Conservation (phyloP, 2,888 invertebrate genomes). For the Eudemis profundana region DNA sequence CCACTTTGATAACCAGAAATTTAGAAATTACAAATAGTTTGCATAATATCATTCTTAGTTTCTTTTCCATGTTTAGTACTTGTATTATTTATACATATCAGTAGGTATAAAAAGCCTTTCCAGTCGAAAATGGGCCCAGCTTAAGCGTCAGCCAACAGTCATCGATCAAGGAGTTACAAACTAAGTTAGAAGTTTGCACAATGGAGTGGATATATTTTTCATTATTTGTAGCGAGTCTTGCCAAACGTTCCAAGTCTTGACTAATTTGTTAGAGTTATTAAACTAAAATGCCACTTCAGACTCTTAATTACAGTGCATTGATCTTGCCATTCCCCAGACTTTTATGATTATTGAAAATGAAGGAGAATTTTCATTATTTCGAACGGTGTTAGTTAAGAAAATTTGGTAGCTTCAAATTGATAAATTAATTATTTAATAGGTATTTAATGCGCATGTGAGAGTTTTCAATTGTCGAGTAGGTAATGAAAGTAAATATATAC, state of each 20-base stretch:
- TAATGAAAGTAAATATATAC: too few relatives aligned
- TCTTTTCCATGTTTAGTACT: neutral
- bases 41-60: too few relatives aligned
- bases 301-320: neutral
- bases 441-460: too few relatives aligned
- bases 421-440: too few relatives aligned
- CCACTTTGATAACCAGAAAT: too few relatives aligned
- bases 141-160: slow-evolving; percentile 40
- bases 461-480: too few relatives aligned
- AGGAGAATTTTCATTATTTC: neutral
- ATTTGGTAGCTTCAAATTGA: too few relatives aligned
- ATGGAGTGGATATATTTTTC: slow-evolving; percentile 44
- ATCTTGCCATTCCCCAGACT: neutral
- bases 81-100: slow-evolving; percentile 15
- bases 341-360: too few relatives aligned
- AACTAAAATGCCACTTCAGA: neutral
- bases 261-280: slow-evolving; percentile 8
- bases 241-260: slow-evolving; percentile 18
- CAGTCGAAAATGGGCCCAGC: slow-evolving; percentile 32
- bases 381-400: neutral
- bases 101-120: slow-evolving; percentile 31
- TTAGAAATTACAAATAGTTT: too few relatives aligned
- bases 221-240: slow-evolving; percentile 32
- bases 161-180: slow-evolving; percentile 45
- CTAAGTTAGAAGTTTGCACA: slow-evolving; percentile 43